phyloP scores from a whole-genome alignment of 2,113 vertebrate genomes.

The Syngnathus scovelli region DNA sequence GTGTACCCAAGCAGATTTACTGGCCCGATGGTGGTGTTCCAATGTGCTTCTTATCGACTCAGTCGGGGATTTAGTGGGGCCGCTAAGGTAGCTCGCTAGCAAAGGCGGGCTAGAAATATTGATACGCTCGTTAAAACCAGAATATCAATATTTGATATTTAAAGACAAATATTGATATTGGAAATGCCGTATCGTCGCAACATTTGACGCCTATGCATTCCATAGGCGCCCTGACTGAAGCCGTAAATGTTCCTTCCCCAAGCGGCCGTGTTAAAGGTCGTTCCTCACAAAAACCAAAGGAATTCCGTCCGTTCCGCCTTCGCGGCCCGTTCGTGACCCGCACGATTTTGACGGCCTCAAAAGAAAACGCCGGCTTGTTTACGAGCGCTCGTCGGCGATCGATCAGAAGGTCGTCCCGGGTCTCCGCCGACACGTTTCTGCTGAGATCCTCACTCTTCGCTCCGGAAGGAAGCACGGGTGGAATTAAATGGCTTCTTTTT shows the following conservation, averaged over 20 bases:
- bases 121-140: not conserved
- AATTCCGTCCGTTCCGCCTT: not conserved
- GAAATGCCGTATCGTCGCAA: no score
- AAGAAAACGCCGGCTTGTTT: not conserved
- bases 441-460: conserved; percentile 10
- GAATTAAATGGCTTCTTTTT: conserved; percentile 27
- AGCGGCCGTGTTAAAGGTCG: not conserved
- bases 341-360: not conserved
- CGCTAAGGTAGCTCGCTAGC: not conserved
- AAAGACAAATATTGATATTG: no score
- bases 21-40: not conserved
- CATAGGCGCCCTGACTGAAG: not conserved
- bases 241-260: not conserved
- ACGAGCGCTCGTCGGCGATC: not conserved
- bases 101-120: not conserved
- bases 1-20: not conserved
- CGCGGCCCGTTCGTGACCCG: not conserved
- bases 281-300: not conserved
- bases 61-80: not conserved
- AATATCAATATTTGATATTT: no score
- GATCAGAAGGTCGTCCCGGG: conserved; percentile 4
- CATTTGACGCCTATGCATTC: no score
- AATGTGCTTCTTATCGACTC: not conserved
- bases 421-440: not conserved
- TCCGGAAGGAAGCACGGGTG: not conserved